Base-by-base conservation (phyloP, 1,140 invertebrate species). In the Drosophila willistoni region DNA sequence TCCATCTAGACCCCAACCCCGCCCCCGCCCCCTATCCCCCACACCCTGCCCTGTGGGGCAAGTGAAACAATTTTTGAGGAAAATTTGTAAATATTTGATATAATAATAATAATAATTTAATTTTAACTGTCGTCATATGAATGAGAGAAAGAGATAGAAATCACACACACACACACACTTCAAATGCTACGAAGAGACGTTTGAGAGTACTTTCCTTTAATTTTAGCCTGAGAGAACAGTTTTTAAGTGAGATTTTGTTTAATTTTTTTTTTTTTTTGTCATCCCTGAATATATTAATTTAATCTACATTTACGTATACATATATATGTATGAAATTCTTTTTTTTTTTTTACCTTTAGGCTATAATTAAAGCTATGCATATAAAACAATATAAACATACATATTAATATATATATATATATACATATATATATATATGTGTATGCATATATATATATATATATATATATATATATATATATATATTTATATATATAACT, bases 121-220 rank as follows among this genome's bases (percentile, higher is more conserved):
- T 22, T 51, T 51, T 51, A 51, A 22, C 19, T 51, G 44, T 51
- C 44, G 17, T 51, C 44, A 51, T 51, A 51, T 22, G 44, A 51
- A 51, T 51, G 44, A 51, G 44, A 51, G 44, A 51, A 51, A 51
- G 44, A 51, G 44, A 51, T 51, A 51, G 19, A 51, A 51, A 51
- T 51, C 44, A 51, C 44, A 51, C 56, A 29, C 29, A 29, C 25
- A 29, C 25, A 51, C 44, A 51, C 56, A 59, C 33, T 59, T 59
- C 34, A 34, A 57, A 57, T 34, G 29, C 14, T 57, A 17, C 33
- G 33, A 33, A 29, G 29, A 57, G 29, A 57, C 29, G 29, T 33
- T 57, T 33, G 34, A 59, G n/a, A 59, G n/a, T 59, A 59, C 56
- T 36, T 59, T 59, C 56, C 56, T 59, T 59, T 59, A 59, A 59